Percentiles rank a stretch among this genome's conserved stretches.
Evolutionary conservation across 30 jellyfish, hydroid and myxozoan genomes (phyloP).

Genomic region (Pseudorhiza aurosa): DNA sequence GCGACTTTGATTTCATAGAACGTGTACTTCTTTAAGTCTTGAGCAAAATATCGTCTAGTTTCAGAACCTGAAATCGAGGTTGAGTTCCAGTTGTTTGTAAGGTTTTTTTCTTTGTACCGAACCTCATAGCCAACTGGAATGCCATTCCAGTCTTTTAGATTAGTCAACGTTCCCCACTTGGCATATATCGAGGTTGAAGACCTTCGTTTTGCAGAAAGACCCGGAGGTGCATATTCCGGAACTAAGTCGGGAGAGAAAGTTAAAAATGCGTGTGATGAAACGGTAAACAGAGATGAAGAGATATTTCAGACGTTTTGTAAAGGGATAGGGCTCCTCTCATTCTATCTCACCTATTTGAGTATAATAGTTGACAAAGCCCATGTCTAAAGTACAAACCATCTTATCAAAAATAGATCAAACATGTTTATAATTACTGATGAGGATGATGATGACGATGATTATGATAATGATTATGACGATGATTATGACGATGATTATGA

Average conservation of each 20-base stretch:
- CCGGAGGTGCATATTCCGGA: constrained; percentile 51
- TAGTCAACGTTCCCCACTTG: constrained; percentile 26
- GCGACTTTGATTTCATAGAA: constrained; percentile 49
- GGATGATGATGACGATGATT: no score
- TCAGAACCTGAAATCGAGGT: neutral
- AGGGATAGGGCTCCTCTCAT: neutral
- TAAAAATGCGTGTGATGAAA: no score
- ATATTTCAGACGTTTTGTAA: neutral
- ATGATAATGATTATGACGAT: no score
- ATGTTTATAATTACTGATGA: no score
- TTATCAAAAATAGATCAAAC: no score
- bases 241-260: no score
- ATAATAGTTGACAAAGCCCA: no score
- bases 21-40: constrained; percentile 20
- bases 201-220: neutral
- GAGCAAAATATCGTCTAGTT: constrained; percentile 6
- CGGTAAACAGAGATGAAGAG: no score
- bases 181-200: constrained; percentile 27
- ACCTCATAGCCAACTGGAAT: constrained; percentile 29
- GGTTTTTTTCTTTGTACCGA: constrained; percentile 17
- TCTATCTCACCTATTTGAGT: constrained; percentile 1
- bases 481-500: no score
- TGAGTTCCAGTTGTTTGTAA: constrained; percentile 23
- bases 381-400: no score
- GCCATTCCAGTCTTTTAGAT: constrained; percentile 15